phyloP scores from a whole-genome alignment of 2,888 invertebrate genomes.

The Dusona sp. region DNA sequence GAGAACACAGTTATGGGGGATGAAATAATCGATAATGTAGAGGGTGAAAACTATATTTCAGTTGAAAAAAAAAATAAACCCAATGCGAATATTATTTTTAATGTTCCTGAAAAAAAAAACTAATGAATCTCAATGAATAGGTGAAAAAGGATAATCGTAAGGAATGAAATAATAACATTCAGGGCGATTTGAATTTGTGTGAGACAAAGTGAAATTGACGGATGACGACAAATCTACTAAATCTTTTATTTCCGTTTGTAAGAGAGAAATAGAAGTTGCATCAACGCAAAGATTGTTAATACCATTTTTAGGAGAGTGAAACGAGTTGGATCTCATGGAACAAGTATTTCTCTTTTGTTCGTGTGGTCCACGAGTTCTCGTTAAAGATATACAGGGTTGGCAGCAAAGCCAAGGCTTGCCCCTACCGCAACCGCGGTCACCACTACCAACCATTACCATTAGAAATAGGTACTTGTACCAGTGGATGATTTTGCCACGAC shows the following conservation, averaged over 20 bases:
- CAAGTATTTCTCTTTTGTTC: conserved; percentile 1
- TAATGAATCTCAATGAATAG: not conserved
- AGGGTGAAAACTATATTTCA: not conserved
- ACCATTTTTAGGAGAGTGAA: not conserved
- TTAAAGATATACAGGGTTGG: conserved; percentile 18
- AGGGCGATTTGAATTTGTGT: not conserved
- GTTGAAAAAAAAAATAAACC: not conserved
- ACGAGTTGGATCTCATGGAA: not conserved
- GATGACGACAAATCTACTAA: not conserved
- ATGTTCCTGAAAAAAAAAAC: not conserved
- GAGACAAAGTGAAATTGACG: not conserved
- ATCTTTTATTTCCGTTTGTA: not conserved
- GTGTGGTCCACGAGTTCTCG: conserved; percentile 3
- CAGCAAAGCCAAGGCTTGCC: conserved; percentile 32
- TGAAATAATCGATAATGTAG: not conserved
- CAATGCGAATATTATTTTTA: not conserved
- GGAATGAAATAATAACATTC: not conserved
- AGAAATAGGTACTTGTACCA: conserved; percentile 57
- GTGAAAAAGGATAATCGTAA: not conserved
- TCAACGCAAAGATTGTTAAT: not conserved
- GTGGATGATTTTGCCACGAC: conserved; percentile 32
- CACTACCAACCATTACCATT: conserved; percentile 63
- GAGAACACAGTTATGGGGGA: not conserved
- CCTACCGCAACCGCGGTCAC: conserved; percentile 65
- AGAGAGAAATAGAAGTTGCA: not conserved